Percentiles rank a stretch among this genome's conserved stretches.
phyloP scores from a whole-genome alignment of 2,113 vertebrate species.

The Pyrgilauda ruficollis region DNA sequence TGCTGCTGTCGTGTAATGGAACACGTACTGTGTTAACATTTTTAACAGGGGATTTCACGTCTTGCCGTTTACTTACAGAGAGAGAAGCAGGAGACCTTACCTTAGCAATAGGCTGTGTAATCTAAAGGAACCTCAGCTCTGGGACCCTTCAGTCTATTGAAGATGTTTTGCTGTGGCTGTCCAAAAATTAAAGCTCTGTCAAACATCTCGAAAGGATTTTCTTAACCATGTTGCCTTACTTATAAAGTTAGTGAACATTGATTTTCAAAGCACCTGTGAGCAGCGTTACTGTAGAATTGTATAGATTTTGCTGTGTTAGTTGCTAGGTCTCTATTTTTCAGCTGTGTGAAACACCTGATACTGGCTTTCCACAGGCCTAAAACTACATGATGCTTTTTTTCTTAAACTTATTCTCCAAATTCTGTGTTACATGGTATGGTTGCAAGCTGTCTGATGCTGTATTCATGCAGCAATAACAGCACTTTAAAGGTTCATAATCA shows the following conservation, averaged over 20 bases:
- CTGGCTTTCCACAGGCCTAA: not conserved
- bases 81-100: not conserved
- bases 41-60: constrained; percentile 1
- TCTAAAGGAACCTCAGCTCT: not conserved
- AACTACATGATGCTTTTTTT: not conserved
- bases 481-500: not conserved
- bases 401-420: not conserved
- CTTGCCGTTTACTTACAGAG: constrained; percentile 25
- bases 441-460: not conserved
- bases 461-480: not conserved
- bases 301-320: not conserved
- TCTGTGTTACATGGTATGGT: not conserved
- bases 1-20: constrained; percentile 28
- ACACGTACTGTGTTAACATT: not conserved
- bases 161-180: constrained; percentile 12
- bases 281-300: not conserved
- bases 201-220: not conserved
- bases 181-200: not conserved
- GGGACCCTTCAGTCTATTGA: not conserved
- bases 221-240: constrained; percentile 62
- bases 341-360: not conserved
- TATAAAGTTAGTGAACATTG: not conserved
- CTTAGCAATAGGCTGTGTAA: constrained; percentile 6
- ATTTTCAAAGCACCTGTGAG: constrained; percentile 12
- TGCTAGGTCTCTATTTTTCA: not conserved